Evolutionary conservation across 2,888 invertebrate genomes (phyloP), one percentile per base, ranked within the genome.

Genomic region (Chromoteleia sp.): DNA sequence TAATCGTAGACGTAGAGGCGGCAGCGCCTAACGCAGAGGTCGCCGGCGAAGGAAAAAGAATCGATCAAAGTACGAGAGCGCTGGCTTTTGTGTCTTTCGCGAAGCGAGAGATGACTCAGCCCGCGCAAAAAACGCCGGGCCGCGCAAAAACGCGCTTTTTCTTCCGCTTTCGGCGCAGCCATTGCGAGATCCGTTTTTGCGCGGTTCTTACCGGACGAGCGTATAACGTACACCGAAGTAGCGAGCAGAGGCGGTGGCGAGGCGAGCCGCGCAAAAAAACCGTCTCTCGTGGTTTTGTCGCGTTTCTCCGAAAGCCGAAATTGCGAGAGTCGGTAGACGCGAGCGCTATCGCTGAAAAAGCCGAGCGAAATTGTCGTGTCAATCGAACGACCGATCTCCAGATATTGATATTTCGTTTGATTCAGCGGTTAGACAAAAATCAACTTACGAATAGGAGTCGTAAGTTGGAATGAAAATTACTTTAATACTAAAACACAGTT

Each of bases 161-260:
- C 89, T 89, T 89, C 87, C 87, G 87, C 86, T 85, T 85, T 86
- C 86, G 84, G 88, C 85, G 86, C 87, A 86, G 88, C 86, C 86
- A 89, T 89, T 86, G 89, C 89, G 87, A 89, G 88, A 85, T 84
- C 79, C 79, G 86, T 89, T 89, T 89, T 89, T 89, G 88, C 84
- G 67, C 54, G 70, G 83, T 89, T 89, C 87, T 89, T 89, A 86
- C 81, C 83, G 83, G 84, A 79, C 84, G 84, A 83, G 80, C 84
- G 75, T 81, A 80, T 75, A 83, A 71, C 84, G 84, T 83, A 58
- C 50, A 50, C 45, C 82, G 82, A 83, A 85, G 84, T 83, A 84
- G 84, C 73, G 78, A 83, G 84, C 86, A 83, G 83, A 79, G 56
- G 56, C 56, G 56, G 56, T 76, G 83, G 82, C 80, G 75, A 82